A percentile compares a stretch with the other conserved stretches of the same genome.
These are phyloP conservation scores for Laupala kohalensis DNA, from an alignment of 1,140 invertebrate genomes.

Conservation along the genomic window DNA sequence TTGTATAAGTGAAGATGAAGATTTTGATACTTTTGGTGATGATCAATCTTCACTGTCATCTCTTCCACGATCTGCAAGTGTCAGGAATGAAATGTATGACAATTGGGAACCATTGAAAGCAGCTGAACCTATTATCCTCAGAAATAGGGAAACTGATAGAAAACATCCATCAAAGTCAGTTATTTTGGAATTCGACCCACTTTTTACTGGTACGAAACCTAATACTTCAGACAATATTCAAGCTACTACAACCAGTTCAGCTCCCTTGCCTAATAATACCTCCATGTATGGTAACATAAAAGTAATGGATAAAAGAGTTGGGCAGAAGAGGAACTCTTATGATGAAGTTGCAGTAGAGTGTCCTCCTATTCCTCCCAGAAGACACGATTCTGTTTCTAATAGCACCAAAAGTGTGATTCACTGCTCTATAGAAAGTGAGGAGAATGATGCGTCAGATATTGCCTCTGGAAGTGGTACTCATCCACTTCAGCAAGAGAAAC, in stretches of 20 bases:
- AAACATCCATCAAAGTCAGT: conserved; percentile 18
- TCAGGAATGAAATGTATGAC: conserved; percentile 16
- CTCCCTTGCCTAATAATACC: neutral
- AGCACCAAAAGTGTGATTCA: too few relatives aligned
- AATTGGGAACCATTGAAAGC: conserved; percentile 11
- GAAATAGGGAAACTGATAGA: conserved; percentile 2
- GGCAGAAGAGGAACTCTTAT: conserved; percentile 16
- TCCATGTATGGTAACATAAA: conserved; percentile 13
- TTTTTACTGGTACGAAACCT: conserved; percentile 17
- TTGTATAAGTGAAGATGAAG: conserved; percentile 13
- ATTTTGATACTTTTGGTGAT: neutral
- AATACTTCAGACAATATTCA: neutral
- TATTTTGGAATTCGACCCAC: conserved; percentile 23
- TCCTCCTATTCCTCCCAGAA: conserved; percentile 33
- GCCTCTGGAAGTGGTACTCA: neutral
- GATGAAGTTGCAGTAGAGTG: conserved; percentile 24
- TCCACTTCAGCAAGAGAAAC: too few relatives aligned
- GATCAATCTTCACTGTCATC: neutral
- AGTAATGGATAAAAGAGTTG: neutral
- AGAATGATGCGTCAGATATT: neutral
- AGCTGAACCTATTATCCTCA: neutral
- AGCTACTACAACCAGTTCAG: neutral
- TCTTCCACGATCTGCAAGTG: neutral
- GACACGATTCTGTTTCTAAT: conserved; percentile 30
- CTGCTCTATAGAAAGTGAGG: too few relatives aligned